Percentiles rank a stretch among this genome's conserved stretches.
Conservation (phyloP, 64 coral and sea anemone genomes). For the Montipora sp. region DNA sequence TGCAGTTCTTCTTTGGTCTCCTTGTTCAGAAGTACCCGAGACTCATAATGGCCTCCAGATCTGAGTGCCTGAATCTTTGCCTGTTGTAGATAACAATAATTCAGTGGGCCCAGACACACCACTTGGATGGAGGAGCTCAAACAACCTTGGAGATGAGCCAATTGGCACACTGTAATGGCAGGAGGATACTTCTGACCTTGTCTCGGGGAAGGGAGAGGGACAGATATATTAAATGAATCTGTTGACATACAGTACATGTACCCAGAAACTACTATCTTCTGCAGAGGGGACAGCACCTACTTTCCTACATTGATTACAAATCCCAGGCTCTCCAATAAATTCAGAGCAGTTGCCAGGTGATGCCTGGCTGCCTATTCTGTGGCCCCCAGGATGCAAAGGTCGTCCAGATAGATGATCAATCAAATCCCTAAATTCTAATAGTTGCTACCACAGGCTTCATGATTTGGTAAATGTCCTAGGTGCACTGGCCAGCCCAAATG, state of each 20-base stretch:
- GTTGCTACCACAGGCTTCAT: slow-evolving; percentile 22
- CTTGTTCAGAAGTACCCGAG: neutral
- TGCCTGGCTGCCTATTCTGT: neutral
- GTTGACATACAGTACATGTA: no score
- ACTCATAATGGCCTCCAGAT: neutral
- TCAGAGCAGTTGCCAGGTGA: neutral
- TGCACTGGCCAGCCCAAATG: slow-evolving; percentile 35
- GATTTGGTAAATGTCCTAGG: slow-evolving; percentile 38
- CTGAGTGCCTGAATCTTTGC: neutral
- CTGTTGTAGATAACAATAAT: neutral
- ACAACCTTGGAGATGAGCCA: neutral
- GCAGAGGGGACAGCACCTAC: no score
- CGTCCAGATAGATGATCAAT: neutral
- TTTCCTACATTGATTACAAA: slow-evolving; percentile 37
- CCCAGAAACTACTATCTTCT: no score
- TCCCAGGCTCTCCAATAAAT: slow-evolving; percentile 21
- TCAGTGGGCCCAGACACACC: neutral
- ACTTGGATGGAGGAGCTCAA: neutral
- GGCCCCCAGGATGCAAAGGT: neutral
- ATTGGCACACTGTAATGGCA: neutral
- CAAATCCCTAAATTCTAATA: neutral
- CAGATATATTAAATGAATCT: neutral
- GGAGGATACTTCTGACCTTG: slow-evolving; percentile 48
- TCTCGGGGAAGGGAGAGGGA: slow-evolving; percentile 12
- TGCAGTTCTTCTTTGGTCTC: neutral